These are phyloP conservation scores for Pinna nobilis DNA, from an alignment of 1,140 invertebrate species.

Conservation along the genomic window DNA sequence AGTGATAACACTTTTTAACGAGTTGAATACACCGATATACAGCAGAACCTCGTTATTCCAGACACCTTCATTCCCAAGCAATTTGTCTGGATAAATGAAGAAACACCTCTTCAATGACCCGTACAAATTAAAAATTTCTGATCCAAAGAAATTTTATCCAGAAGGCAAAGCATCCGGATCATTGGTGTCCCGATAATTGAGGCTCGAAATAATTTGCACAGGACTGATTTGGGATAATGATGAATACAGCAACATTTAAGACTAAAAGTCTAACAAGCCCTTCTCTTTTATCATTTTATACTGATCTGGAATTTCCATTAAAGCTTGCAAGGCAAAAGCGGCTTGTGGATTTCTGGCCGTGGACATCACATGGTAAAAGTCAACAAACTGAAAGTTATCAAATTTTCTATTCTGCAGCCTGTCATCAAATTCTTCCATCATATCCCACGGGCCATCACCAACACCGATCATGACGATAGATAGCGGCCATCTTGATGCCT, in stretches of 20 bases:
- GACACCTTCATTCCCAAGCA: no score
- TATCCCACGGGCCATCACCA: conserved; percentile 78
- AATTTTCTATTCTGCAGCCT: conserved; percentile 76
- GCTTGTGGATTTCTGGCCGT: conserved; percentile 70
- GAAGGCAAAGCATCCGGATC: not conserved
- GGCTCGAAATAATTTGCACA: no score
- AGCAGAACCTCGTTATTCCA: no score
- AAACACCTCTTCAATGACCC: no score
- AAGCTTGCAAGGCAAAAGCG: conserved; percentile 75
- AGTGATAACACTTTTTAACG: no score
- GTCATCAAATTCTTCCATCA: conserved; percentile 77
- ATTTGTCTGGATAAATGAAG: no score
- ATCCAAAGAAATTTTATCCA: no score
- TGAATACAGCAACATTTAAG: no score
- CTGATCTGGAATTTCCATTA: conserved; percentile 77
- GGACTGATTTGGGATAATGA: no score
- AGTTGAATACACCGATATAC: no score
- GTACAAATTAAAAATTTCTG: no score
- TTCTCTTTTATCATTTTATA: conserved; percentile 74
- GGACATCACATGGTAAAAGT: conserved; percentile 72
- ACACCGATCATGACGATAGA: conserved; percentile 78
- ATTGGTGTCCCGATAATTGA: no score
- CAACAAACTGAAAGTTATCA: conserved; percentile 78
- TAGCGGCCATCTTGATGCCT: conserved; percentile 76
- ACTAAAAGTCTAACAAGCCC: conserved; percentile 51